Evolutionary conservation across 2,113 vertebrate species (phyloP).

Genomic region (Vidua chalybeata): DNA sequence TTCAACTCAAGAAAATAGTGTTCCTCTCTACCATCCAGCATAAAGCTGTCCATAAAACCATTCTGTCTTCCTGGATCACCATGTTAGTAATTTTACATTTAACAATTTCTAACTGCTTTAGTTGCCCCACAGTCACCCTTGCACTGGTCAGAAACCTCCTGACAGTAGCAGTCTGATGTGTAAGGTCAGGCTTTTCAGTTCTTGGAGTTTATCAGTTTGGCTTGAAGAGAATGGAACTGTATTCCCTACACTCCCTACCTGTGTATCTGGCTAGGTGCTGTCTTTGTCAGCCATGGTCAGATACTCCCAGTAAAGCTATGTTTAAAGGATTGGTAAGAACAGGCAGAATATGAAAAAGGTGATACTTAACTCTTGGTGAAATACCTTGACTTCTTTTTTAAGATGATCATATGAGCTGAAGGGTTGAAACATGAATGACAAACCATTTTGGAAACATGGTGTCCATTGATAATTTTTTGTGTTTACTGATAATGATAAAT

Average conservation of each 20-base stretch:
- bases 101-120: background rate
- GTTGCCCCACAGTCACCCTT: background rate
- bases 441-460: background rate
- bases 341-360: background rate
- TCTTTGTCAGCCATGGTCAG: background rate
- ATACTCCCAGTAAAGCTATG: accelerated
- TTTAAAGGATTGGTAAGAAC: background rate
- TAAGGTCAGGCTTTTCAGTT: background rate
- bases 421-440: background rate
- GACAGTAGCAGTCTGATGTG: background rate
- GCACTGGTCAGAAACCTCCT: background rate
- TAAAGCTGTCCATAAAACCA: background rate
- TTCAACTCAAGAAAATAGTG: background rate
- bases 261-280: background rate
- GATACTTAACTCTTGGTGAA: background rate
- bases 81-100: background rate
- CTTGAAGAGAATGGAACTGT: background rate
- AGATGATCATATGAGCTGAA: background rate
- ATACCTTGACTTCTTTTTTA: background rate
- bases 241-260: background rate
- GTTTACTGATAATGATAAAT: background rate
- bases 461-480: background rate
- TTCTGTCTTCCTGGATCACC: background rate
- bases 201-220: background rate
- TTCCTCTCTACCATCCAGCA: background rate